Conservation (phyloP, 1,140 invertebrate genomes). For the Drosophila takahashii region DNA sequence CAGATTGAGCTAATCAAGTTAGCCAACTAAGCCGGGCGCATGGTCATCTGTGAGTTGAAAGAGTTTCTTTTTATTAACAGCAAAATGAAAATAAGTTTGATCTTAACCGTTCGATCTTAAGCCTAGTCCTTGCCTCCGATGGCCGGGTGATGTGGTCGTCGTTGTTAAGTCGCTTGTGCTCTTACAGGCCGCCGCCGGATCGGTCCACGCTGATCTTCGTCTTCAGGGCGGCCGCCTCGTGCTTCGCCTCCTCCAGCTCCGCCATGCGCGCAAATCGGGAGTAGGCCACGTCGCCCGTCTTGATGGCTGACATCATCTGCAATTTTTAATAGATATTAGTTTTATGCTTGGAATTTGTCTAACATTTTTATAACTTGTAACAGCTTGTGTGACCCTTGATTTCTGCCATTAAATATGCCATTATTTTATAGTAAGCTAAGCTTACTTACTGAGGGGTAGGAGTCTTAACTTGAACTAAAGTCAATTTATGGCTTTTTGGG, state of each 20-base stretch:
- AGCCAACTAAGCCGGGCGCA: not conserved
- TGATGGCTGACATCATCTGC: slow-evolving; percentile 98
- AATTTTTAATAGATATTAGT: slow-evolving; percentile 9
- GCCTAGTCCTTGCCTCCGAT: slow-evolving; percentile 43
- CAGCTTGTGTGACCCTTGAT: not conserved
- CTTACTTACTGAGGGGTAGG: not conserved
- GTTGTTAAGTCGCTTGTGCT: slow-evolving; percentile 56
- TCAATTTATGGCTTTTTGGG: too few species aligned
- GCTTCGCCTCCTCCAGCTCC: slow-evolving; percentile 93
- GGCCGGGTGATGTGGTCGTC: slow-evolving; percentile 29
- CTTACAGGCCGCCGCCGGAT: slow-evolving; percentile 96
- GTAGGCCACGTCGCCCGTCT: slow-evolving; percentile 95
- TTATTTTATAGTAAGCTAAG: not conserved
- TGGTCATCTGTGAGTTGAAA: slow-evolving; percentile 46
- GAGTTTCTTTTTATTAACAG: slow-evolving; percentile 72
- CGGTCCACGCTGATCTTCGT: slow-evolving; percentile 95
- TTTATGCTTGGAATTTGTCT: not conserved
- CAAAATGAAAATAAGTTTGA: slow-evolving; percentile 72
- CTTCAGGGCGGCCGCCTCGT: slow-evolving; percentile 90
- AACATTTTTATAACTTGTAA: not conserved
- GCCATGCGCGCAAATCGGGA: slow-evolving; percentile 96
- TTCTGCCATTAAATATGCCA: not conserved
- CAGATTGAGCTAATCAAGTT: not conserved
- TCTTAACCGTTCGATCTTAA: slow-evolving; percentile 57
- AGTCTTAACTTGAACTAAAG: too few species aligned